Base-by-base conservation (phyloP, 1,140 invertebrate genomes). In the Leptinotarsa undecemlineata region DNA sequence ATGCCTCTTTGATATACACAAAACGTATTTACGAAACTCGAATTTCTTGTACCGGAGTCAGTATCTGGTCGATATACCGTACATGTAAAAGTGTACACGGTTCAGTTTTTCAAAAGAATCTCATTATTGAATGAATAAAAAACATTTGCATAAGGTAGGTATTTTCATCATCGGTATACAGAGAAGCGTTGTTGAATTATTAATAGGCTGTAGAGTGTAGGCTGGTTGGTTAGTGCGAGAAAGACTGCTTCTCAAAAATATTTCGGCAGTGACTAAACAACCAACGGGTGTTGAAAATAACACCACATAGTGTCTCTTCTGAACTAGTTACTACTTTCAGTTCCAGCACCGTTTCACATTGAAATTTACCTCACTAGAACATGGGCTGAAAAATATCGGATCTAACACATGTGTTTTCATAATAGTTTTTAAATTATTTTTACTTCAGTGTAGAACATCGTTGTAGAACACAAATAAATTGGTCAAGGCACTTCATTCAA, bases 11-110 rank as follows among this genome's bases (percentile, higher is more conserved):
- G 48, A 69, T 69, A 69, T 21, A 72, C 71, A 72, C 71, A 72
- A 57, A 57, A 57, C 48, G 57, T 51, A 26, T 63, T 26, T 33
- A 64, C 47, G 42, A 63, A 71, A 76, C 75, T 76, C 48, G 75
- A 76, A 73, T 68, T 76, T 76, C 75, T 68, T 71, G 75, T 75
- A 60, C 61, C 61, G 68, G 48, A 67, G 6, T 67, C 20, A 67
- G 64, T 67, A 67, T 67, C 64, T 67, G 33, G 21, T 69, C 23
- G 68, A 69, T 48, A 69, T 51, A 42, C 68, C 68, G 68, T 57
- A 69, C 20, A 48, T 51, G 47, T 69, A 69, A 48, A 64, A 15
- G 20, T 33, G 51, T 3, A 17, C 19, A 69, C 8, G 48, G 48
- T 47, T 26, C n/a, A 69, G 8, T 69, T 69, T 69, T 69, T 69